Evolutionary conservation across 2,888 invertebrate genomes (phyloP), one percentile per base, ranked within the genome.

Genomic region (Malthinus flaveolus): DNA sequence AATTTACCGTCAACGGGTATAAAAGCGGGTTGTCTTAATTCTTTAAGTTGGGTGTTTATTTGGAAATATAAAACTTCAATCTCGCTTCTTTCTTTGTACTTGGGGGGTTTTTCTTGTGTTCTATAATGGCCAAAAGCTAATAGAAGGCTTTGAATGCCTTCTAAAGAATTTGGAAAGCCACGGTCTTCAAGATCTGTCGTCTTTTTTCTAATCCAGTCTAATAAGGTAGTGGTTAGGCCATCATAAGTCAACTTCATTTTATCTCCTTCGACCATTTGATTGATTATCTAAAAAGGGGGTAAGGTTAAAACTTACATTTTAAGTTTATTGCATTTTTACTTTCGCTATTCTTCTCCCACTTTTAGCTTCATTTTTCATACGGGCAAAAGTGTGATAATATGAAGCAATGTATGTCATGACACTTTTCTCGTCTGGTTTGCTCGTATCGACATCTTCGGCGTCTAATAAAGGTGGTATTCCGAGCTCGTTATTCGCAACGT

Each of bases 371-470:
- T 94, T 96, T 84, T 97, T 98, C 95, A 98, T 97, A 68, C 97
- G 86, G 42, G 98, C 97, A 82, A 99, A 99, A 56, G 97, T 97
- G 81, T 99, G 98, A 80, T 99, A 99, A 81, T 97, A 98, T 10
- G 96, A 95, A 1, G 98, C 97, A 34, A 99, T 97, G 77, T 99
- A 99, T 13, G 98, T 99, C 83, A 99, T 93, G 75, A 99, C 95
- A 32, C 97, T 97, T 80, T 97, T 98, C 82, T 99, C 99, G 77
- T 98, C 98, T 0, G 97, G 97, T 44, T 94, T 85, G 51, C 84
- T 88, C 0, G 91, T 95, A 81, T 98, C 97, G 66, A 99, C 91
- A 79, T 99, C 91, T 84, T 97, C 97, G 60, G 97, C 96, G 77
- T 97, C 97, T 49, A 98, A 84, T 55, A 98, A 86, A 63, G 88